Percentiles rank a stretch among this genome's conserved stretches.
phyloP scores from a whole-genome alignment of 2,797 vertebrate species.

The Enteromius unitaeniatus region DNA sequence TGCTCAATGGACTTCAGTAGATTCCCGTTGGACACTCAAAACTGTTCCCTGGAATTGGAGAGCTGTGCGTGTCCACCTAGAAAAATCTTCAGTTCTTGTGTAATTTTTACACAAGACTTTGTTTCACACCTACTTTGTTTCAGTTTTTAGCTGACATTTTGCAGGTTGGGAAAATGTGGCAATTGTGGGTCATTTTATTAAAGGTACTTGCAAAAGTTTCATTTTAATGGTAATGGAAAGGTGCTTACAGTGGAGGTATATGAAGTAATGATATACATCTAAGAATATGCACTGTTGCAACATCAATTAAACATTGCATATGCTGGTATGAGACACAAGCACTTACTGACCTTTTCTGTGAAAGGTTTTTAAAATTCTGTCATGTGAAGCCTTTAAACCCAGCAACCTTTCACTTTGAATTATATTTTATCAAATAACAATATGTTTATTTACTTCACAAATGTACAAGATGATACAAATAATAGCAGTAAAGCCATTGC shows the following conservation, averaged over 20 bases:
- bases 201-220: background rate
- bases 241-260: background rate
- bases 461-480: background rate
- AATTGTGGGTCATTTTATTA: background rate
- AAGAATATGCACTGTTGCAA: background rate
- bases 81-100: constrained; percentile 22
- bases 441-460: background rate
- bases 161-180: background rate
- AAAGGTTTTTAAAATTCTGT: too few relatives aligned
- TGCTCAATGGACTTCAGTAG: constrained; percentile 93
- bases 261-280: background rate
- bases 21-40: constrained; percentile 92
- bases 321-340: background rate
- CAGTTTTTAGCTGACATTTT: background rate
- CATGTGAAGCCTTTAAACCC: background rate
- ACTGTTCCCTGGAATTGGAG: constrained; percentile 90
- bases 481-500: background rate
- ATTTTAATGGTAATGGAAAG: background rate
- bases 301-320: too few relatives aligned
- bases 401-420: background rate
- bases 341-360: too few relatives aligned
- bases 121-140: background rate
- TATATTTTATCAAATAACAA: background rate
- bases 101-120: constrained; percentile 17
- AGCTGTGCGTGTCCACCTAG: constrained; percentile 83